These are phyloP conservation scores for Yponomeuta evonymella DNA, from an alignment of 2,888 invertebrate species.

Conservation along the genomic window DNA sequence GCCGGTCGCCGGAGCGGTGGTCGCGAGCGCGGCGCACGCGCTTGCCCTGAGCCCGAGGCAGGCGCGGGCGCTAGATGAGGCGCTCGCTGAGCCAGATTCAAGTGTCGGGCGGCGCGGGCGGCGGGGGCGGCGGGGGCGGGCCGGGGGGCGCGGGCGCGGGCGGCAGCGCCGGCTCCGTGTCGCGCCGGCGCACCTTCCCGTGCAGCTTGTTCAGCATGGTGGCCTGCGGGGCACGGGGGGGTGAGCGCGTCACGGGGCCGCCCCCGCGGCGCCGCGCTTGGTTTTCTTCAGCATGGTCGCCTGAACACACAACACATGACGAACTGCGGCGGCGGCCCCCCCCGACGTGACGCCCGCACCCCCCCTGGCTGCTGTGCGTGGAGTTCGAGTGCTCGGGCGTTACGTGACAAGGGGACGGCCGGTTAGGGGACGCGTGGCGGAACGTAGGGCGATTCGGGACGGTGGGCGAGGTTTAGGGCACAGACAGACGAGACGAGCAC, in stretches of 20 bases:
- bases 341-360: constrained; percentile 5
- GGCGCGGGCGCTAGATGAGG: constrained; percentile 76
- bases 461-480: constrained; percentile 20
- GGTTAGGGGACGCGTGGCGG: not conserved
- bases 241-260: constrained; percentile 56
- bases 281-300: constrained; percentile 99
- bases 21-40: constrained; percentile 47
- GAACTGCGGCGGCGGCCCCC: constrained; percentile 13
- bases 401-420: constrained; percentile 42
- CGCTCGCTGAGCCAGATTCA: constrained; percentile 85
- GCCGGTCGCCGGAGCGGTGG: not conserved
- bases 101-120: constrained; percentile 70
- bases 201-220: constrained; percentile 99
- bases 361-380: constrained; percentile 30
- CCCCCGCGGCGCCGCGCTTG: constrained; percentile 92
- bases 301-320: constrained; percentile 68
- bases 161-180: constrained; percentile 90
- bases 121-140: constrained; percentile 54
- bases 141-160: constrained; percentile 55
- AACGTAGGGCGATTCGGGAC: not conserved
- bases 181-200: constrained; percentile 96
- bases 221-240: constrained; percentile 81
- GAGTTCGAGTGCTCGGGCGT: constrained; percentile 54
- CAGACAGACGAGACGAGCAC: constrained; percentile 37
- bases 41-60: constrained; percentile 67